Conservation (phyloP, 2,888 invertebrate species). For the Nipponacmea schrenckii region DNA sequence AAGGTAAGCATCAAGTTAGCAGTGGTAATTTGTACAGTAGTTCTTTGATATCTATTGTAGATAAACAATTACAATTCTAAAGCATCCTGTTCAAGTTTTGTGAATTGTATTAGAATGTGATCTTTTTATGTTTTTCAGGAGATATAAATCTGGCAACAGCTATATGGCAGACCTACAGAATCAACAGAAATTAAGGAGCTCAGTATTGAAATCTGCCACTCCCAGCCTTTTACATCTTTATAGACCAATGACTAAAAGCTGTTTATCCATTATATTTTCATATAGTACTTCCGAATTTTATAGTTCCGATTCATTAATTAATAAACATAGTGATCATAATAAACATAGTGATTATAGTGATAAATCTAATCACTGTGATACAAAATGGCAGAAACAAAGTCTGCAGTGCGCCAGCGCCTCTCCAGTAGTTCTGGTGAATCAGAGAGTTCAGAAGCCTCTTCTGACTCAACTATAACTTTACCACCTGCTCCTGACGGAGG, state of each 20-base stretch:
- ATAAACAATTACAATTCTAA: too few relatives aligned
- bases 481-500: conserved; percentile 80
- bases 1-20: too few relatives aligned
- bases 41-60: too few relatives aligned
- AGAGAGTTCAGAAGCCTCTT: conserved; percentile 28
- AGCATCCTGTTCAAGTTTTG: too few relatives aligned
- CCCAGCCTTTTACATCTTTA: conserved; percentile 40
- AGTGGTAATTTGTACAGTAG: too few relatives aligned
- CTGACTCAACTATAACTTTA: conserved; percentile 36
- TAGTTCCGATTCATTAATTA: conserved; percentile 52
- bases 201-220: too few relatives aligned
- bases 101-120: neutral
- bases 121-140: neutral
- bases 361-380: neutral
- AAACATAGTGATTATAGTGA: neutral
- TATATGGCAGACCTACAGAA: neutral
- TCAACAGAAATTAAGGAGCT: too few relatives aligned
- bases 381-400: too few relatives aligned
- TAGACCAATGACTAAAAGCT: conserved; percentile 59
- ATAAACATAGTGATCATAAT: neutral
- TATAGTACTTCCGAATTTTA: conserved; percentile 56
- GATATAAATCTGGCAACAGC: neutral
- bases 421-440: neutral
- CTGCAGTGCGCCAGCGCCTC: too few relatives aligned
- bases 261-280: conserved; percentile 52